Evolutionary conservation across 1,140 invertebrate genomes (phyloP).

Genomic region (Tribolium madens): DNA sequence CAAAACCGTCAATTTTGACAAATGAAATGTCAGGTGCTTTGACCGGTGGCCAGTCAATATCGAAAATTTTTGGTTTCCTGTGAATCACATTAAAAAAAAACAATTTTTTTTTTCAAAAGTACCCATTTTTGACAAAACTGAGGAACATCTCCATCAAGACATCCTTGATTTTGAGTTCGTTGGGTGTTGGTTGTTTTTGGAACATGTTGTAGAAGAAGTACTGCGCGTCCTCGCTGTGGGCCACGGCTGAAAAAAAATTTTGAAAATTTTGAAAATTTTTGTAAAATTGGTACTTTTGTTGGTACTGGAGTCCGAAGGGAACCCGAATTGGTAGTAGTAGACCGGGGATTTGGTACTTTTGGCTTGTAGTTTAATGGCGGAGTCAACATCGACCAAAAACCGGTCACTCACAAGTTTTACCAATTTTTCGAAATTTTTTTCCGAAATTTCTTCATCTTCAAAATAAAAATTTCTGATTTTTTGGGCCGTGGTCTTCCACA

Average conservation of each 20-base stretch:
- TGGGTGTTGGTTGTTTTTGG: background rate
- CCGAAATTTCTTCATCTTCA: background rate
- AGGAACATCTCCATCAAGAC: slow-evolving; percentile 12
- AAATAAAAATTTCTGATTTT: slow-evolving; percentile 27
- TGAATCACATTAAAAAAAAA: background rate
- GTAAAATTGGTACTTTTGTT: background rate
- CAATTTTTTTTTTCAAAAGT: background rate
- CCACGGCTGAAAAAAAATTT: slow-evolving; percentile 5
- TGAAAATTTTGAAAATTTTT: slow-evolving; percentile 1
- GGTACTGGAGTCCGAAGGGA: slow-evolving; percentile 51
- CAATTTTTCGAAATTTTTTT: slow-evolving; percentile 19
- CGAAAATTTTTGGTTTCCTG: slow-evolving; percentile 43
- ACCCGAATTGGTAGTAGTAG: slow-evolving; percentile 71
- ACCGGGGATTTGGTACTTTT: slow-evolving; percentile 68
- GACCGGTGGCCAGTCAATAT: slow-evolving; percentile 6
- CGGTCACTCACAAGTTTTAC: slow-evolving; percentile 70
- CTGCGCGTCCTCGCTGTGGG: background rate
- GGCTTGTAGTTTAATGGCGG: slow-evolving; percentile 69
- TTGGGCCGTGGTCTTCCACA: background rate
- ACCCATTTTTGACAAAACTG: slow-evolving; percentile 43
- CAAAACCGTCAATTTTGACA: background rate
- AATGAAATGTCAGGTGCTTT: background rate
- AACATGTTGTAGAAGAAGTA: slow-evolving; percentile 30
- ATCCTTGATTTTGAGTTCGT: slow-evolving; percentile 33
- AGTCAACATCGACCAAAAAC: slow-evolving; percentile 69